Evolutionary conservation across 2,888 invertebrate species (phyloP).

Genomic region (Lithophane socia): DNA sequence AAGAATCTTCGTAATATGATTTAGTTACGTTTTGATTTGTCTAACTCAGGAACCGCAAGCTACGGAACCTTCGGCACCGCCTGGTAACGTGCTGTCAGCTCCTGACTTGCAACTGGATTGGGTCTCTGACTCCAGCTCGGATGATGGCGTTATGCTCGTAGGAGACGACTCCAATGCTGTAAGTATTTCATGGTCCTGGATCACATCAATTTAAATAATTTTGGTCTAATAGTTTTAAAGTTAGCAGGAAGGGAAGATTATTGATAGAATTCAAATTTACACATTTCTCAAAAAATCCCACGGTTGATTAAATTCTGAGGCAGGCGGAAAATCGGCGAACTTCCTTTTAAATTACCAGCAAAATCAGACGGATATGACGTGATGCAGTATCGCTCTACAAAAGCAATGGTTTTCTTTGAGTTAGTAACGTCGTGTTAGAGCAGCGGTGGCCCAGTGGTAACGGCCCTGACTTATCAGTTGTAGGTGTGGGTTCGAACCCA

Average conservation of each 20-base stretch:
- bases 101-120: conserved; percentile 95
- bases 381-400: neutral
- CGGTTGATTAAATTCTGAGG: neutral
- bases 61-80: conserved; percentile 55
- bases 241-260: too few relatives aligned
- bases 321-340: neutral
- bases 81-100: conserved; percentile 89
- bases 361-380: neutral
- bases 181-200: conserved; percentile 39
- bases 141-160: conserved; percentile 92
- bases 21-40: conserved; percentile 22
- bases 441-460: too few relatives aligned
- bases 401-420: neutral
- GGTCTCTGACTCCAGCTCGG: conserved; percentile 91
- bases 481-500: too few relatives aligned
- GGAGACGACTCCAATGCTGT: conserved; percentile 76
- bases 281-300: neutral
- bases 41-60: conserved; percentile 70
- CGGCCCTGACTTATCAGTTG: too few relatives aligned
- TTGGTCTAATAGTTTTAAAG: neutral
- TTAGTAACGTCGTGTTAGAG: too few relatives aligned
- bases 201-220: neutral
- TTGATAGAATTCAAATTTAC: too few relatives aligned
- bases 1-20: neutral
- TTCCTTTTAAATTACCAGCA: neutral